Percentiles rank a stretch among this genome's conserved stretches.
These are phyloP conservation scores for Microtus pennsylvanicus DNA, from an alignment of 2,113 vertebrate genomes.

Conservation along the genomic window DNA sequence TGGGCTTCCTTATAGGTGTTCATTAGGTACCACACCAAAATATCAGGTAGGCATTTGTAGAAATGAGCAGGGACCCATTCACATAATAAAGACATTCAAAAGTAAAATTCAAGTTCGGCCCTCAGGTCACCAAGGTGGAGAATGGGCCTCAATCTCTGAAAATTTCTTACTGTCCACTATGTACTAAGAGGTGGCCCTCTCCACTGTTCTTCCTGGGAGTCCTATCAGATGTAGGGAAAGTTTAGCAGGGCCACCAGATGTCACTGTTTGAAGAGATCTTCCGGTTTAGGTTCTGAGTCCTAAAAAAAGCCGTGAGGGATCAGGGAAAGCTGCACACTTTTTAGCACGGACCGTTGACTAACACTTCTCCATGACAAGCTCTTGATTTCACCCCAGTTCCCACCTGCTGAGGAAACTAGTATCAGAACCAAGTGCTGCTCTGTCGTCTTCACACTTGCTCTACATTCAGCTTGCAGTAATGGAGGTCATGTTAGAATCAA, in stretches of 20 bases:
- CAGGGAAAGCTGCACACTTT: not conserved
- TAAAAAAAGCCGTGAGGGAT: too few species aligned
- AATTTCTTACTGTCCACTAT: fast-evolving
- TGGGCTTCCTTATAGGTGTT: not conserved
- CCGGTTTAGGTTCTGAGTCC: not conserved
- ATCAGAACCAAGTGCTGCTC: too few species aligned
- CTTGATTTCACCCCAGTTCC: not conserved
- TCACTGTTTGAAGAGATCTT: not conserved
- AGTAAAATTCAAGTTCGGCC: not conserved
- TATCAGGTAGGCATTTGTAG: not conserved
- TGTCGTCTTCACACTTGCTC: not conserved
- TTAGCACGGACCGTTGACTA: too few species aligned
- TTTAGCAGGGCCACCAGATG: not conserved
- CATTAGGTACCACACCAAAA: not conserved
- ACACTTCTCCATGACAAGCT: fast-evolving
- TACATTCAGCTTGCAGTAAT: not conserved
- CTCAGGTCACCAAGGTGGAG: not conserved
- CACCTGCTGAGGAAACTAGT: not conserved
- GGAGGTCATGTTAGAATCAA: too few species aligned
- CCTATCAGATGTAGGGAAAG: not conserved
- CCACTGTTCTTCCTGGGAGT: not conserved
- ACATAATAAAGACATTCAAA: not conserved
- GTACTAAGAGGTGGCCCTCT: not conserved
- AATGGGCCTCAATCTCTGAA: not conserved
- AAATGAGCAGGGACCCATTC: fast-evolving